These are phyloP conservation scores for Neocrepidodera transversa DNA, from an alignment of 2,888 invertebrate species.

Conservation along the genomic window DNA sequence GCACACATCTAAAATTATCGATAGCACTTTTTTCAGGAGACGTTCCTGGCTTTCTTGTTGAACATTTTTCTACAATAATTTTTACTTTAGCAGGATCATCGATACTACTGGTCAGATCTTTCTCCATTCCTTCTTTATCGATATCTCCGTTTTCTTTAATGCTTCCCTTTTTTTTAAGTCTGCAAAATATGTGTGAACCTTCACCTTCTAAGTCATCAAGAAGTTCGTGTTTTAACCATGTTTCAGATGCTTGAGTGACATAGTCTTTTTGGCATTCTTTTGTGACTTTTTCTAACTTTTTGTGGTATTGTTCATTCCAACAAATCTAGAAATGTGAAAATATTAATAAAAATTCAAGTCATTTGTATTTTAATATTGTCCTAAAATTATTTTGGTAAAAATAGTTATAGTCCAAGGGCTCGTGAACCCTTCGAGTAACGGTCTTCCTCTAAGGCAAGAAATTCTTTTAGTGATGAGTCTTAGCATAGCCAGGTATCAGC, in stretches of 20 bases:
- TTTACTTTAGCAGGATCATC: slow-evolving; percentile 1
- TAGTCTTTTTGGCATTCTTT: slow-evolving; percentile 8
- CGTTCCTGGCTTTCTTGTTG: background rate
- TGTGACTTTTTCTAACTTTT: background rate
- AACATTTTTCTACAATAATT: slow-evolving; percentile 9
- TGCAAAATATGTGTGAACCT: slow-evolving; percentile 9
- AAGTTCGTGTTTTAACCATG: slow-evolving; percentile 9
- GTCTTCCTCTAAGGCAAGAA: too few relatives aligned
- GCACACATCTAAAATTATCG: slow-evolving; percentile 12
- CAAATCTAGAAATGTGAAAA: too few relatives aligned
- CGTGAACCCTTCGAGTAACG: too few relatives aligned
- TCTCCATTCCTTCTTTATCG: slow-evolving; percentile 5
- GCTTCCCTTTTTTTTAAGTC: slow-evolving; percentile 12
- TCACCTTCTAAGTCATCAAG: background rate
- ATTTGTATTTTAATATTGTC: too few relatives aligned
- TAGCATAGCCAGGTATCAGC: too few relatives aligned
- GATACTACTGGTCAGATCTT: slow-evolving; percentile 7
- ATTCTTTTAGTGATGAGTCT: too few relatives aligned
- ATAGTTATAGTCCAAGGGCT: too few relatives aligned
- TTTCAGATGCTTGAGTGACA: slow-evolving; percentile 7
- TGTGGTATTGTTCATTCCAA: too few relatives aligned
- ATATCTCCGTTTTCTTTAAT: slow-evolving; percentile 16
- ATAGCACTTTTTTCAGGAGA: slow-evolving; percentile 12
- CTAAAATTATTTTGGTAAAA: too few relatives aligned
- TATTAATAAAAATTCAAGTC: too few relatives aligned